A percentile compares a stretch with the other conserved stretches of the same genome.
Conservation (phyloP, 2,888 invertebrate genomes). For the Heteromurus nitidus region DNA sequence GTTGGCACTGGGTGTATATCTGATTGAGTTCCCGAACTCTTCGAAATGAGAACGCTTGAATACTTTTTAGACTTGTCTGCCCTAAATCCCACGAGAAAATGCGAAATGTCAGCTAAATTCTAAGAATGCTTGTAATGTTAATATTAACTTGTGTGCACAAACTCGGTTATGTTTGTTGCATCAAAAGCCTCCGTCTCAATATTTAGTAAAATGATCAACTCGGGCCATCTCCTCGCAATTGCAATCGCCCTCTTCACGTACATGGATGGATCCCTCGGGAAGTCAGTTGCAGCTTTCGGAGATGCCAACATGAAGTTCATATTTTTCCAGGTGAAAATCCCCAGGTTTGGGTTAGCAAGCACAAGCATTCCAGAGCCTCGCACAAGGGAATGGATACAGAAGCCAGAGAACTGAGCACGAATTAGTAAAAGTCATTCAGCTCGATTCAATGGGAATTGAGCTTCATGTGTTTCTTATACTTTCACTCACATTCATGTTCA, state of each 20-base stretch:
- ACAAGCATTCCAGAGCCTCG: conserved; percentile 68
- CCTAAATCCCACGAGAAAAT: not conserved
- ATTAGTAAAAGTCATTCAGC: not conserved
- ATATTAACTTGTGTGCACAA: no score
- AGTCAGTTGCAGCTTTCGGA: conserved; percentile 63
- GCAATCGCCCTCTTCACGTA: conserved; percentile 55
- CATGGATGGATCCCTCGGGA: conserved; percentile 66
- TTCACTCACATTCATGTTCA: conserved; percentile 13
- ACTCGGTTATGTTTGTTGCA: conserved; percentile 50
- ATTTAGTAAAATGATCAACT: conserved; percentile 68
- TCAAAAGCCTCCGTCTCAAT: conserved; percentile 65
- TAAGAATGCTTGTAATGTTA: no score
- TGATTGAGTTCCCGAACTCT: conserved; percentile 65
- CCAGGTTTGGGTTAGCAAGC: conserved; percentile 68
- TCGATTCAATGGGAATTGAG: no score
- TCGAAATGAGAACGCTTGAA: conserved; percentile 48
- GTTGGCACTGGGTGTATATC: conserved; percentile 69
- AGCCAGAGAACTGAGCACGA: conserved; percentile 64
- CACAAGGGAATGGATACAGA: conserved; percentile 69
- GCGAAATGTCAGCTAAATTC: not conserved
- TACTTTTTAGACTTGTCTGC: conserved; percentile 16
- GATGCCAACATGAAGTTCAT: conserved; percentile 63
- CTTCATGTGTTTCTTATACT: no score
- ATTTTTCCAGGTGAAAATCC: conserved; percentile 65
- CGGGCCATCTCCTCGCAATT: conserved; percentile 69